Percentiles rank a stretch among this genome's conserved stretches.
These are phyloP conservation scores for Lepus timidus DNA, from an alignment of 2,113 vertebrate species.

Conservation along the genomic window DNA sequence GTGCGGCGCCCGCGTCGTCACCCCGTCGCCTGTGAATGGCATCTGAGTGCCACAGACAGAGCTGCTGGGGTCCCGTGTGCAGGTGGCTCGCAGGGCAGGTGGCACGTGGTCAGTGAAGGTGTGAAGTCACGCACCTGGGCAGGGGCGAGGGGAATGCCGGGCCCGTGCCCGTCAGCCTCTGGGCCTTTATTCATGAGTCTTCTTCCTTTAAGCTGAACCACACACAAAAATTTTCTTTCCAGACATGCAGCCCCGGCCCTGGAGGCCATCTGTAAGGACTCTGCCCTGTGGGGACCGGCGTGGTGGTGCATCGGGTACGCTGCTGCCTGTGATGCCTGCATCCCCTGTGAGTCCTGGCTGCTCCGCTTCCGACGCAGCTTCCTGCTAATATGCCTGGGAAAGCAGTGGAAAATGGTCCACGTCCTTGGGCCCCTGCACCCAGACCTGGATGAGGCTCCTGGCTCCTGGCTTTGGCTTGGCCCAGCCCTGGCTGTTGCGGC, in stretches of 20 bases:
- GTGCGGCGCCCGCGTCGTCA: rapidly evolving
- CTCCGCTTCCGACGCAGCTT: too few relatives aligned
- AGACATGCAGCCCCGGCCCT: neutral
- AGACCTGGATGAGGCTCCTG: too few relatives aligned
- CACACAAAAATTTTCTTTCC: neutral
- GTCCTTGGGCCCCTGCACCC: too few relatives aligned
- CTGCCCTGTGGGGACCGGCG: neutral
- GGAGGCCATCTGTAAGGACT: neutral
- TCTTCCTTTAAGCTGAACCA: neutral
- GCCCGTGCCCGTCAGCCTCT: neutral
- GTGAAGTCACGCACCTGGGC: rapidly evolving
- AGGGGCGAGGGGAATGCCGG: rapidly evolving
- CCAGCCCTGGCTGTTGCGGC: too few relatives aligned
- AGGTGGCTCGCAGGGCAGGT: too few relatives aligned
- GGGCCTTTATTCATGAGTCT: neutral
- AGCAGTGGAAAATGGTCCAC: too few relatives aligned
- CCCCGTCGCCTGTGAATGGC: rapidly evolving
- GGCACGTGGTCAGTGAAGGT: too few relatives aligned
- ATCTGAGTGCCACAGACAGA: rapidly evolving
- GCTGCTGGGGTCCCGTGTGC: rapidly evolving
- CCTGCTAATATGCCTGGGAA: too few relatives aligned
- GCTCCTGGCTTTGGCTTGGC: too few relatives aligned
- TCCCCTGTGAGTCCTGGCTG: too few relatives aligned
- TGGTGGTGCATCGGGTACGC: too few relatives aligned
- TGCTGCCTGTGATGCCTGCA: too few relatives aligned